These are phyloP conservation scores for Sitta europaea DNA, from an alignment of 2,113 vertebrate genomes.

Conservation along the genomic window DNA sequence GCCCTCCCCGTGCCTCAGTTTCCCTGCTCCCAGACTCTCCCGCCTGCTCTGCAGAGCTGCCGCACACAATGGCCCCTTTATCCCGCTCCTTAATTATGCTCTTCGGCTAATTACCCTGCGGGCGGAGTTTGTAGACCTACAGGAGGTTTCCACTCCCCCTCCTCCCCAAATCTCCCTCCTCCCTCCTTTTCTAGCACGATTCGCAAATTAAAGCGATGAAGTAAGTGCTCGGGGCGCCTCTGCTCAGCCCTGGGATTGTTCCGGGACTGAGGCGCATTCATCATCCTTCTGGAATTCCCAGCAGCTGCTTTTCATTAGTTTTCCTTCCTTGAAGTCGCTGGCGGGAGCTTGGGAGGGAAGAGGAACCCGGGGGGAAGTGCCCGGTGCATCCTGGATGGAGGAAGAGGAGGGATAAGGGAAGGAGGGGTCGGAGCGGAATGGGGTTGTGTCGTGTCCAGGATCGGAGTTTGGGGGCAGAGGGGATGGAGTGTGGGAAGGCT, in stretches of 20 bases:
- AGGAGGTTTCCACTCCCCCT: neutral
- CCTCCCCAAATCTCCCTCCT: neutral
- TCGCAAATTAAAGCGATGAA: constrained; percentile 4
- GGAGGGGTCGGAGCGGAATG: neutral
- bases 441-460: rapidly evolving
- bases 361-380: neutral
- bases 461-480: neutral
- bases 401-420: neutral
- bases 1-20: constrained; percentile 16
- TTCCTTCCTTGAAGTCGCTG: constrained; percentile 16
- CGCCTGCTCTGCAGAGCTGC: neutral
- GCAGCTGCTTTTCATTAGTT: constrained; percentile 50
- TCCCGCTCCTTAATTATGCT: constrained; percentile 41
- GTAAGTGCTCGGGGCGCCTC: neutral
- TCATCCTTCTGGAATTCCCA: constrained; percentile 14
- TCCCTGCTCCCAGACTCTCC: neutral
- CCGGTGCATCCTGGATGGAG: neutral
- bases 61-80: constrained; percentile 21
- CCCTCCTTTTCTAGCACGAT: constrained; percentile 36
- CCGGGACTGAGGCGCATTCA: neutral
- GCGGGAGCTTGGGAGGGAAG: neutral
- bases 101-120: constrained; percentile 49
- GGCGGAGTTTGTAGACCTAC: constrained; percentile 26
- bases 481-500: too few species aligned
- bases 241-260: constrained; percentile 15